phyloP scores from a whole-genome alignment of 2,797 vertebrate species.

The Xyrichtys novacula region DNA sequence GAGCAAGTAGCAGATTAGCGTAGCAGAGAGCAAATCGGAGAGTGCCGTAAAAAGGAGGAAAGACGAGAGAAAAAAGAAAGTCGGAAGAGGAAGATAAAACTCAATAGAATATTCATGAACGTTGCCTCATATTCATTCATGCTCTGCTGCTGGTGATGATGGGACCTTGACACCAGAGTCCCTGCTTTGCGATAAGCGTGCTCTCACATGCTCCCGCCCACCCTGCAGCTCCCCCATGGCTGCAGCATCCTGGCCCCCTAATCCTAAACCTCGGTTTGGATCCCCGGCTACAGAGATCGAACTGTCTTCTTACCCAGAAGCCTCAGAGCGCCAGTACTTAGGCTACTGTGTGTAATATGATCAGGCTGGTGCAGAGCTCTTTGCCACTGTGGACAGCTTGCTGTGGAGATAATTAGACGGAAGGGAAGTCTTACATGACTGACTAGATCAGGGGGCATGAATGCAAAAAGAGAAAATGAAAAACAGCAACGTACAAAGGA shows the following conservation, averaged over 20 bases:
- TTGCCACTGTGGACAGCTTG: slow-evolving; percentile 54
- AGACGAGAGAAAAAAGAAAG: slow-evolving; percentile 34
- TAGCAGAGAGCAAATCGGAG: slow-evolving; percentile 21
- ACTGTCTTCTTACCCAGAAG: slow-evolving; percentile 46
- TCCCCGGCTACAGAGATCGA: slow-evolving; percentile 57
- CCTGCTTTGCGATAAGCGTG: slow-evolving; percentile 67
- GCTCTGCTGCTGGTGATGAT: slow-evolving; percentile 68
- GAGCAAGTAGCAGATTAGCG: slow-evolving; percentile 54
- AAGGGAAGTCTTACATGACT: slow-evolving; percentile 40
- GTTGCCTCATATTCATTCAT: slow-evolving; percentile 70
- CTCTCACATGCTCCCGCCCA: slow-evolving; percentile 53
- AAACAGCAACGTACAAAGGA: background rate
- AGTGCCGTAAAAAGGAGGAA: slow-evolving; percentile 12
- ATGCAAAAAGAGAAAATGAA: slow-evolving; percentile 1
- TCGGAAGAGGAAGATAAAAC: slow-evolving; percentile 64
- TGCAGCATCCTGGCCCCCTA: slow-evolving; percentile 54
- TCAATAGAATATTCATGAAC: slow-evolving; percentile 79
- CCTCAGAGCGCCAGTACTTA: slow-evolving; percentile 58
- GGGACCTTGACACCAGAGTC: slow-evolving; percentile 68
- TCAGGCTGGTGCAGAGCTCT: slow-evolving; percentile 71
- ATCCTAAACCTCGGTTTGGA: slow-evolving; percentile 69
- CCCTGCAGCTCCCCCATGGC: slow-evolving; percentile 42
- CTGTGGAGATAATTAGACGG: slow-evolving; percentile 63
- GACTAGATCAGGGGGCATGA: slow-evolving; percentile 1
- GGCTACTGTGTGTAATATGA: slow-evolving; percentile 80